These are phyloP conservation scores for Carpatolechia fugitivella DNA, from an alignment of 2,888 invertebrate species.

Conservation along the genomic window DNA sequence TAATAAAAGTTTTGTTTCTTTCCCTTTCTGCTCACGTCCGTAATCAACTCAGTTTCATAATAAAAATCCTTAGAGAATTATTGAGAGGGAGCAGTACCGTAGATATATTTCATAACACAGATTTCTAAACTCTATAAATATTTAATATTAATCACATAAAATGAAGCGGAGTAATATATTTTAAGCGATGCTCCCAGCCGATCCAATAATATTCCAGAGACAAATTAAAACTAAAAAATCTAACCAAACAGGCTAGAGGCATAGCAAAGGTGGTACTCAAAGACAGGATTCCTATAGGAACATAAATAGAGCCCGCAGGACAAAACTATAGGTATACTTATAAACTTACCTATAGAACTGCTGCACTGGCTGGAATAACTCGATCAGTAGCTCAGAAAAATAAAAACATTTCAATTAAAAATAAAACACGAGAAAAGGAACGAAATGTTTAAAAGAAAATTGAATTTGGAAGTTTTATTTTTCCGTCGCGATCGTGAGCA, in stretches of 20 bases:
- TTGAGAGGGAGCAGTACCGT: neutral
- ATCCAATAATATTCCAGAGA: neutral
- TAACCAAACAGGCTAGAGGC: constrained; percentile 7
- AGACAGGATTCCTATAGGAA: constrained; percentile 9
- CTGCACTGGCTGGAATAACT: constrained; percentile 32
- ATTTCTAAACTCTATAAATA: no score
- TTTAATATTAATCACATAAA: no score
- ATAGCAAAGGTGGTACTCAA: neutral
- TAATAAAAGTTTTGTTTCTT: constrained; percentile 18
- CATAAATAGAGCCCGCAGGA: constrained; percentile 8
- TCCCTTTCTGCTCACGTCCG: constrained; percentile 14
- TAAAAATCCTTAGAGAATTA: constrained; percentile 2
- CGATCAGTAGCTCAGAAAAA: constrained; percentile 34
- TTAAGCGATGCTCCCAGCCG: no score
- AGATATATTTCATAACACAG: no score
- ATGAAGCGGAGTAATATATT: no score
- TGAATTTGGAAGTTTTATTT: constrained; percentile 22
- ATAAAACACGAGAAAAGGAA: constrained; percentile 33
- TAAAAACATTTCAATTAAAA: constrained; percentile 36
- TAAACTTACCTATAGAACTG: constrained; percentile 43
- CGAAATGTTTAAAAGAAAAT: constrained; percentile 27
- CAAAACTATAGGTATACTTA: constrained; percentile 13
- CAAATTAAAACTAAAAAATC: neutral
- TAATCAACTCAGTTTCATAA: constrained; percentile 13
- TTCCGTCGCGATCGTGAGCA: constrained; percentile 19